Evolutionary conservation across 2,888 invertebrate genomes (phyloP).

Genomic region (Trichopoda pennipes): DNA sequence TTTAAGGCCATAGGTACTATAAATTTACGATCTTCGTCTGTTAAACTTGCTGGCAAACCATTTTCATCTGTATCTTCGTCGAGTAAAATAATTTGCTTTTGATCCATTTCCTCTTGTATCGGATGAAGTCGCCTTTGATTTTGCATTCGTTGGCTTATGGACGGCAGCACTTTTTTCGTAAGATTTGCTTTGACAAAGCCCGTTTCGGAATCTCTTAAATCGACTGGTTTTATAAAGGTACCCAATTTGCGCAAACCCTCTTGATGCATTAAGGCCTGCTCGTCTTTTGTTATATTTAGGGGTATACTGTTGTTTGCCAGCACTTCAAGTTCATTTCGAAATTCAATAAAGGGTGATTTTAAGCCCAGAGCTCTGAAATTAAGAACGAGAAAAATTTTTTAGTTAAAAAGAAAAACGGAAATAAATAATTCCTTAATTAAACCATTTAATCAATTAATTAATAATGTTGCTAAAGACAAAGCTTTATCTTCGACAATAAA

Average conservation of each 20-base stretch:
- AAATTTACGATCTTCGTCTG: slow-evolving; percentile 80
- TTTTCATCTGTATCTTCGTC: slow-evolving; percentile 80
- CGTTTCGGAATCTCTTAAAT: slow-evolving; percentile 78
- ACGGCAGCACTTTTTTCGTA: slow-evolving; percentile 76
- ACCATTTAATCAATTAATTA: not conserved
- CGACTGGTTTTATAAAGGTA: slow-evolving; percentile 80
- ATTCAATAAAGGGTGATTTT: slow-evolving; percentile 80
- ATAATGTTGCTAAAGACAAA: not conserved
- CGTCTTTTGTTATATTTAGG: slow-evolving; percentile 80
- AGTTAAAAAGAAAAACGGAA: not conserved
- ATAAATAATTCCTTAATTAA: not conserved
- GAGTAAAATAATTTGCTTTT: slow-evolving; percentile 79
- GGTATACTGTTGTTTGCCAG: slow-evolving; percentile 80
- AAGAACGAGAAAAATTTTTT: not conserved
- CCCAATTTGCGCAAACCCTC: slow-evolving; percentile 79
- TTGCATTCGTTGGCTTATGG: slow-evolving; percentile 70
- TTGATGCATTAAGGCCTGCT: slow-evolving; percentile 80
- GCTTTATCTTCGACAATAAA: too few relatives aligned
- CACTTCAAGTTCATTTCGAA: slow-evolving; percentile 78
- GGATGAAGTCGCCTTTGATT: slow-evolving; percentile 76
- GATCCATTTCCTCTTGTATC: slow-evolving; percentile 80
- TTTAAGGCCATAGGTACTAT: slow-evolving; percentile 81
- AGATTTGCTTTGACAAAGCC: slow-evolving; percentile 79
- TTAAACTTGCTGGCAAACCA: slow-evolving; percentile 78
- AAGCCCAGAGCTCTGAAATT: slow-evolving; percentile 78